Percentiles rank a stretch among this genome's conserved stretches.
phyloP scores from a whole-genome alignment of 2,888 invertebrate genomes.

The Digitonthophagus gazella region DNA sequence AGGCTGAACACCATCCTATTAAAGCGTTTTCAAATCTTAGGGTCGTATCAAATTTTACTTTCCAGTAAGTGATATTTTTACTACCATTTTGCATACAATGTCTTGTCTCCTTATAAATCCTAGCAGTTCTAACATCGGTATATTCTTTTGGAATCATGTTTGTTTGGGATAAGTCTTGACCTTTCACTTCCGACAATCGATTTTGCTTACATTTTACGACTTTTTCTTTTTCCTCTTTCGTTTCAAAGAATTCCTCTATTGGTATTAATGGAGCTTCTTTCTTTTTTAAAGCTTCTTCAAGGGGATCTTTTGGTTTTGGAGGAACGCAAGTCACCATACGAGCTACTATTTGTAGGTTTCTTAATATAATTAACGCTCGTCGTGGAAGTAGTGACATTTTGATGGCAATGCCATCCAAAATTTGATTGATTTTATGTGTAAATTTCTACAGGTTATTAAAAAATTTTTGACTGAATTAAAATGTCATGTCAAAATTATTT shows the following conservation, averaged over 20 bases:
- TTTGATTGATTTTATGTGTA: too few species aligned
- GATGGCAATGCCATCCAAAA: too few species aligned
- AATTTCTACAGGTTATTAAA: too few species aligned
- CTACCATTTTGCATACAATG: constrained; percentile 41
- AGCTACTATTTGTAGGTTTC: not conserved
- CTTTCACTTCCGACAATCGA: not conserved
- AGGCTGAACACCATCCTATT: constrained; percentile 94
- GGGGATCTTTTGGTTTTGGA: not conserved
- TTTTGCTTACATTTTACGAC: not conserved
- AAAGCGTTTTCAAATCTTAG: constrained; percentile 66
- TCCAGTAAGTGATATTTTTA: constrained; percentile 33
- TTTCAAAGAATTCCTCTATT: constrained; percentile 11
- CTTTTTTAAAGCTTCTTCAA: not conserved
- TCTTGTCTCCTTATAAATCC: constrained; percentile 38
- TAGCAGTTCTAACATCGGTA: constrained; percentile 31
- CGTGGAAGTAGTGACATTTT: too few species aligned
- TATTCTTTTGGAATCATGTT: constrained; percentile 25
- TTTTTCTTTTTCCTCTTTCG: constrained; percentile 17
- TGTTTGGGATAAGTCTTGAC: constrained; percentile 9
- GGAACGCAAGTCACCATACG: not conserved
- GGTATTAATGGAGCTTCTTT: constrained; percentile 14
- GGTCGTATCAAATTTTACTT: constrained; percentile 36
- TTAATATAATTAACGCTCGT: too few species aligned
- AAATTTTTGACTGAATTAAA: too few species aligned
- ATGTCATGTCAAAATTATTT: too few species aligned